Evolutionary conservation across 2,888 invertebrate species (phyloP), one percentile per base, ranked within the genome.

Genomic region (Zonitis immaculata): DNA sequence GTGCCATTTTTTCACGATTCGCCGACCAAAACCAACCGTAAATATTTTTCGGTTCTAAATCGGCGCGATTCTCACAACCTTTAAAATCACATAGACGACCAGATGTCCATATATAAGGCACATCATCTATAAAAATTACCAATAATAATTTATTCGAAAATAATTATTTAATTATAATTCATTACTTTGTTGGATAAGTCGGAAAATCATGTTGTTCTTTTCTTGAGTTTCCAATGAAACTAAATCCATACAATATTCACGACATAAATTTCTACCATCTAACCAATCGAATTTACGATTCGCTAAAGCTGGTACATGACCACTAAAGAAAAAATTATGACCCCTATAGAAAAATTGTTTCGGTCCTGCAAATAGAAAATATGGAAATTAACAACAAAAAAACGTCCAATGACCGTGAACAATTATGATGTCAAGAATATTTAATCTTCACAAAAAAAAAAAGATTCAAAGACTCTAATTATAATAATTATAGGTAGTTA

Each of bases 11-110:
- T 76, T 88, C 91, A 55, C 92, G 84, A 70, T 90, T 91, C 44
- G 91, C 89, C 14, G 91, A 91, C 93, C 93, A 94, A 84, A 93
- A 93, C 93, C 93, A 94, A 42, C 93, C 93, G 70, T 86, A 86
- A 59, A 93, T 68, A 69, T 82, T 85, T 77, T 92, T 92, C 58
- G 93, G 93, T 74, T 92, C 91, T 60, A 93, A 80, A 72, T 93
- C 93, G 55, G 83, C 82, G 61, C 93, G 86, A 63, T 87, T 86
- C 74, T 92, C 91, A 76, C 94, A 94, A 54, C 94, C 93, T 73
- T 91, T 91, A 82, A 94, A 94, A 80, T 94, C 93, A 72, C 94
- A 94, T 54, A 93, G 83, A 65, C 93, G 87, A 48, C 93, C 94
- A 5, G 91, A 90, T 11, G 94, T 93, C 93, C 94, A 94, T 71